These are phyloP conservation scores for Edolisoma coerulescens DNA, from an alignment of 2,113 vertebrate genomes.

Conservation along the genomic window DNA sequence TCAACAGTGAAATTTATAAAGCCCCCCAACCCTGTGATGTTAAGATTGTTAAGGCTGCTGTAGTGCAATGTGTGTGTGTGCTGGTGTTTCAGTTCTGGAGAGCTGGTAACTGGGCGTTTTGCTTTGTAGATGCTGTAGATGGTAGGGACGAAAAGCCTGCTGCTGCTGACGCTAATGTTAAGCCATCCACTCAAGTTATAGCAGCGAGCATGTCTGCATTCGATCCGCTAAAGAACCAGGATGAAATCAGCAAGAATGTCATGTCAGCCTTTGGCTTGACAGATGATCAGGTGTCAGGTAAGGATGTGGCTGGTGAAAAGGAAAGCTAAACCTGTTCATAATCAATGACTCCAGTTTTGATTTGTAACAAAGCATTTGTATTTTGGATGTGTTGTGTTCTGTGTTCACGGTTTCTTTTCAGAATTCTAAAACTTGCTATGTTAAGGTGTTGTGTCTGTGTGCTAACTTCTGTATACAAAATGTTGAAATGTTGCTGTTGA, in stretches of 20 bases:
- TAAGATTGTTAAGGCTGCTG: neutral
- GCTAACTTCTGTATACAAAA: neutral
- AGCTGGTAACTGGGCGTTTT: neutral
- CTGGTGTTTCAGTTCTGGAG: neutral
- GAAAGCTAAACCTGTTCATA: neutral
- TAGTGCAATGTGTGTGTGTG: neutral
- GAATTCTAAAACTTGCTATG: neutral
- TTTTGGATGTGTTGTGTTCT: neutral
- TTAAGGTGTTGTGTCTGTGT: neutral
- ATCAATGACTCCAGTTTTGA: neutral
- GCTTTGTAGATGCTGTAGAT: conserved; percentile 77
- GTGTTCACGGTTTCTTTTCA: neutral
- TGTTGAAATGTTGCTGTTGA: neutral
- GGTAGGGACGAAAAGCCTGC: conserved; percentile 85
- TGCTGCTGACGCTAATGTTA: conserved; percentile 81
- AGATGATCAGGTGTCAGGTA: conserved; percentile 93
- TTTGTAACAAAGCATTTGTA: neutral
- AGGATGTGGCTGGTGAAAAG: neutral
- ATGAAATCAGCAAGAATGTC: conserved; percentile 97
- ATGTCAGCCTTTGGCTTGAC: conserved; percentile 95
- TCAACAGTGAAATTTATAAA: neutral
- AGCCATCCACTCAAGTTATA: conserved; percentile 90
- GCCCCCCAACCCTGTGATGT: neutral
- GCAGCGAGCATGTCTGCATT: conserved; percentile 98
- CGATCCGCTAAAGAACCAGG: conserved; percentile 97